Percentiles rank a stretch among this genome's conserved stretches.
Conservation (phyloP, 2,113 vertebrate genomes). For the Hyla sarda region DNA sequence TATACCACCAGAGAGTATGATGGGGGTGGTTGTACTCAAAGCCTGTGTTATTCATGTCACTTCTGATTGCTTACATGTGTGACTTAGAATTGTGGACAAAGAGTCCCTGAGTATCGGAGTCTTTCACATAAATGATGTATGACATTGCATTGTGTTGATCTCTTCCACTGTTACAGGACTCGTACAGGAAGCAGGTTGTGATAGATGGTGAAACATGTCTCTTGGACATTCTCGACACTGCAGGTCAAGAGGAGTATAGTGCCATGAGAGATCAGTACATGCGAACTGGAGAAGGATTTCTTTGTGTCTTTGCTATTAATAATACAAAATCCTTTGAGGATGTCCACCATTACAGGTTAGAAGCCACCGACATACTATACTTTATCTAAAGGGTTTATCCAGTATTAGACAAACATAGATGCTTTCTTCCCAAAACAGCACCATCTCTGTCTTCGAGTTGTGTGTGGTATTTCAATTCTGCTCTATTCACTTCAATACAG, state of each 20-base stretch:
- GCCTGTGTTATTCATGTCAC: no score
- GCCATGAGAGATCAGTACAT: slow-evolving; percentile 88
- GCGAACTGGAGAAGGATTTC: slow-evolving; percentile 86
- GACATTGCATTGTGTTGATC: neutral
- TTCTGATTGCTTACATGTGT: no score
- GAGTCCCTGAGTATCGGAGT: no score
- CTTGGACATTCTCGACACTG: slow-evolving; percentile 72
- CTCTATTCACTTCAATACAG: no score
- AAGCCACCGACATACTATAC: neutral
- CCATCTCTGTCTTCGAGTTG: no score
- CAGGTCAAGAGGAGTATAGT: slow-evolving; percentile 71
- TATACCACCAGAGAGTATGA: no score
- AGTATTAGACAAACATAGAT: no score
- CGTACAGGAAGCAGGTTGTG: slow-evolving; percentile 71
- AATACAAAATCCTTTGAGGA: slow-evolving; percentile 84
- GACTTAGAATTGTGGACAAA: no score
- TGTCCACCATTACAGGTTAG: slow-evolving; percentile 83
- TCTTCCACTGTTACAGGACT: slow-evolving; percentile 64
- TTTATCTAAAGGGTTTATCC: no score
- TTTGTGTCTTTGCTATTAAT: slow-evolving; percentile 88
- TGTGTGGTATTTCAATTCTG: no score
- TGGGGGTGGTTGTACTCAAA: no score
- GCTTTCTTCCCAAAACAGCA: no score
- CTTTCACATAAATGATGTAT: neutral
- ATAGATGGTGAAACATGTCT: slow-evolving; percentile 65